A percentile compares a stretch with the other conserved stretches of the same genome.
Evolutionary conservation across 92 coral and sea anemone species (phyloP).

Genomic region (Plumapathes pennacea): DNA sequence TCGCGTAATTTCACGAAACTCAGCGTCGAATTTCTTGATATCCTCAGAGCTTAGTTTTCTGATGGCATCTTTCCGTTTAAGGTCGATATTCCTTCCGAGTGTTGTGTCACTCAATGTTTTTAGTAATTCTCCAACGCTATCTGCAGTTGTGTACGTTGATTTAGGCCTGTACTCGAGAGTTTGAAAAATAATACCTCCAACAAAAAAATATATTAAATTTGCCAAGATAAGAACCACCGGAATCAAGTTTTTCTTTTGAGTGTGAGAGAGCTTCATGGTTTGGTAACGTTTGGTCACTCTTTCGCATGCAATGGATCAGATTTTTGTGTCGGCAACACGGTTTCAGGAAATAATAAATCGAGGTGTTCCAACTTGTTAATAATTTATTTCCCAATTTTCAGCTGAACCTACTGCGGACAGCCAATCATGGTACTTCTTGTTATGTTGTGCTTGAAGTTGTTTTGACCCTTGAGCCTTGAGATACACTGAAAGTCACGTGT

Average conservation of each 20-base stretch:
- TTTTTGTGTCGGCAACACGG: too few species aligned
- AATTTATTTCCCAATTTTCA: too few species aligned
- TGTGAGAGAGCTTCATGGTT: slow-evolving; percentile 61
- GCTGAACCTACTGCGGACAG: too few species aligned
- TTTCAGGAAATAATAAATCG: too few species aligned
- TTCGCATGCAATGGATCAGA: too few species aligned
- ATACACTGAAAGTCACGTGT: too few species aligned
- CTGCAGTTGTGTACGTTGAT: slow-evolving; percentile 30
- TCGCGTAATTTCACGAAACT: slow-evolving; percentile 31
- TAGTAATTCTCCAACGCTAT: slow-evolving; percentile 52
- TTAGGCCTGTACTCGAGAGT: slow-evolving; percentile 59
- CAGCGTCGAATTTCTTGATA: slow-evolving; percentile 43
- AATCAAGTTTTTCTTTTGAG: slow-evolving; percentile 58
- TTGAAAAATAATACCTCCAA: slow-evolving; percentile 78
- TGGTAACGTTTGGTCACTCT: too few species aligned
- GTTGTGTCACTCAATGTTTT: slow-evolving; percentile 60
- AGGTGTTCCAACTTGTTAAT: too few species aligned
- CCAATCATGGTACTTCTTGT: too few species aligned
- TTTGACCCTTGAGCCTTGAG: too few species aligned
- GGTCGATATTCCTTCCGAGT: slow-evolving; percentile 42
- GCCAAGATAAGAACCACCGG: slow-evolving; percentile 61
- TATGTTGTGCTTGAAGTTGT: too few species aligned
- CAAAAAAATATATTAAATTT: slow-evolving; percentile 57
- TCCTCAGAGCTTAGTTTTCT: slow-evolving; percentile 46
- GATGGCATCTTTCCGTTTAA: slow-evolving; percentile 49